phyloP scores from a whole-genome alignment of 2,888 invertebrate species.

The Drosophila antonietae region DNA sequence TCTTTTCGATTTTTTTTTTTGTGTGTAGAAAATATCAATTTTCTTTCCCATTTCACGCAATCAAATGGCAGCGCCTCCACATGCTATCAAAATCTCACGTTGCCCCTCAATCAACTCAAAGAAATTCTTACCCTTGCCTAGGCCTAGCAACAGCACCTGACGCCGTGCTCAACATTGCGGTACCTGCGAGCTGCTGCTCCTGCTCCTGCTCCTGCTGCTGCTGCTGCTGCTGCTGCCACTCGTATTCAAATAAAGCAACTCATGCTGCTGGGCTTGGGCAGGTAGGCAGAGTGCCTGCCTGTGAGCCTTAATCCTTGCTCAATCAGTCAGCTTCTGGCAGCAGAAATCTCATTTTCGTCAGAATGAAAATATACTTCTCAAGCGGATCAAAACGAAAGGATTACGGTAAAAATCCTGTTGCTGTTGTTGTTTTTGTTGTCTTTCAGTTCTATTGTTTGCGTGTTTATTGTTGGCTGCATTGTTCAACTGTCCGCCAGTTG shows the following conservation, averaged over 20 bases:
- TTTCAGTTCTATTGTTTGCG: conserved; percentile 53
- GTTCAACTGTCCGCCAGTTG: conserved; percentile 38
- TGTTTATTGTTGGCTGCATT: conserved; percentile 57
- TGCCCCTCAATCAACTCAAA: conserved; percentile 38
- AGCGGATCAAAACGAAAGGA: conserved; percentile 80
- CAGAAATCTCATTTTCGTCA: conserved; percentile 70
- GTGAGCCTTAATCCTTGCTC: conserved; percentile 65
- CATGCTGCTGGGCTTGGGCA: conserved; percentile 55
- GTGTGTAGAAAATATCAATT: conserved; percentile 52
- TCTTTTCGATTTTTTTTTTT: background rate
- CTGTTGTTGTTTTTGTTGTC: conserved; percentile 31
- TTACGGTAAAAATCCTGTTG: conserved; percentile 74
- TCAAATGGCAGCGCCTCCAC: conserved; percentile 56
- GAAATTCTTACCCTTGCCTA: conserved; percentile 29
- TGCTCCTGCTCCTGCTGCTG: conserved; percentile 1
- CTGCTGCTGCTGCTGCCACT: conserved; percentile 27
- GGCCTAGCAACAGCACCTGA: conserved; percentile 53
- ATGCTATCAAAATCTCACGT: conserved; percentile 53
- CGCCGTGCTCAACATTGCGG: conserved; percentile 36
- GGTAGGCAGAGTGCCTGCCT: conserved; percentile 30
- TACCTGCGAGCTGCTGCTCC: conserved; percentile 42
- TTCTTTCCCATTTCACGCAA: conserved; percentile 68
- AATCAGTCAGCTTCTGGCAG: conserved; percentile 55
- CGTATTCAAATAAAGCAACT: conserved; percentile 74
- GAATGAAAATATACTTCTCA: conserved; percentile 78